Base-by-base conservation (phyloP, 2,113 vertebrate genomes). In the Perca flavescens region DNA sequence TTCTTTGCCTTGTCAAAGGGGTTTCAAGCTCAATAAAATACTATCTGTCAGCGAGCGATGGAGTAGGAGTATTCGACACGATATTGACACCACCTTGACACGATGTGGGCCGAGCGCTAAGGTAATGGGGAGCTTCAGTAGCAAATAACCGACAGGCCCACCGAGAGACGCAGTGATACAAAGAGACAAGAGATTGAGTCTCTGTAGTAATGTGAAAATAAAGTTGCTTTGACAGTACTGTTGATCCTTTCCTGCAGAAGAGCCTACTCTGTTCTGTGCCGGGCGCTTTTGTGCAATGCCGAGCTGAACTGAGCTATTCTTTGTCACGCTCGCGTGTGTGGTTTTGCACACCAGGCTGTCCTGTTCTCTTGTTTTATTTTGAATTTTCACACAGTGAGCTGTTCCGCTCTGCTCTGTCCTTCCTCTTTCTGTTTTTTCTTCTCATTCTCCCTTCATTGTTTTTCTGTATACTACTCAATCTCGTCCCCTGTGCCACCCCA, bases 1-100 rank as follows among this genome's bases (percentile, higher is more conserved):
- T 82, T 64, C 82, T 89, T 86, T 89, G 58, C 74, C 77, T 85
- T 74, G 84, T 86, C 86, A 84, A 81, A 84, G 56, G 62, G 62
- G 34, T 75, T 86, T 87, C 71, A 71, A 81, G 86, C 86, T 88
- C 80, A 82, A 76, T 88, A 85, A 91, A 90, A 90, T 78, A 69
- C 77, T 79, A 84, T 77, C 78, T 54, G 80, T 87, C 89, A 88
- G 71, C 50, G 10, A 36, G 73, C 80, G 0, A 73, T 11, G 57
- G 76, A 77, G 90, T 88, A 64, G 87, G 87, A 84, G 90, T 88
- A 63, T 86, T 84, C 28, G 57, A 76, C 78, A 16, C 15, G 60
- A 53, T 93, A 89, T 91, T 86, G 86, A 88, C 89, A 89, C 87
- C 81, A 80, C 84, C 86, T 81, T 88, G 90, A 89, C 92, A 87